phyloP scores from a whole-genome alignment of 2,888 invertebrate genomes.

The Rhamphomyia laevipes region DNA sequence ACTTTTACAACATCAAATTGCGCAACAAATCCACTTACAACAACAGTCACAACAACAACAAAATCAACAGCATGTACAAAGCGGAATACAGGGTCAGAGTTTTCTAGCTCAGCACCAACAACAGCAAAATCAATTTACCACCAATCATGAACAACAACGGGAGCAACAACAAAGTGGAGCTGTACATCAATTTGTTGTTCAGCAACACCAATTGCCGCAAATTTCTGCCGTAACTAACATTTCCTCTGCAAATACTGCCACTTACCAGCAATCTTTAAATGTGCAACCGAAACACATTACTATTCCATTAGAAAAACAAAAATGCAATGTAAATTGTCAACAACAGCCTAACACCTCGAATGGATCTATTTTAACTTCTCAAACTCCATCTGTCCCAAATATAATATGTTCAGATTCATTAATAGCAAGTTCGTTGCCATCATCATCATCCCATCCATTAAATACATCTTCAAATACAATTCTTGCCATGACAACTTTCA shows the following conservation, averaged over 20 bases:
- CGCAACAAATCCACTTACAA: constrained; percentile 26
- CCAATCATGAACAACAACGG: constrained; percentile 11
- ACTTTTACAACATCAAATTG: constrained; percentile 28
- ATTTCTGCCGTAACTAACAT: neutral
- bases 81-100: constrained; percentile 20
- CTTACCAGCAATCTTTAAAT: neutral
- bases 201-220: neutral
- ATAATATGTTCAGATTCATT: constrained; percentile 10
- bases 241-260: neutral
- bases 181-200: constrained; percentile 20
- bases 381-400: neutral
- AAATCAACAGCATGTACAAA: constrained; percentile 13
- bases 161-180: constrained; percentile 17
- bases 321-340: neutral
- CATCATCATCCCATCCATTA: constrained; percentile 29
- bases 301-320: neutral
- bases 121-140: constrained; percentile 13
- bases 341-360: neutral
- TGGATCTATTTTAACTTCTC: neutral
- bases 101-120: constrained; percentile 14
- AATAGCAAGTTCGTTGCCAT: constrained; percentile 30
- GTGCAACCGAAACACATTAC: neutral
- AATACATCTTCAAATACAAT: constrained; percentile 40
- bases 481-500: constrained; percentile 34
- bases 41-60: constrained; percentile 15